These are phyloP conservation scores for Lepetodrilus schrolli DNA, from an alignment of 2,888 invertebrate genomes.

Conservation along the genomic window DNA sequence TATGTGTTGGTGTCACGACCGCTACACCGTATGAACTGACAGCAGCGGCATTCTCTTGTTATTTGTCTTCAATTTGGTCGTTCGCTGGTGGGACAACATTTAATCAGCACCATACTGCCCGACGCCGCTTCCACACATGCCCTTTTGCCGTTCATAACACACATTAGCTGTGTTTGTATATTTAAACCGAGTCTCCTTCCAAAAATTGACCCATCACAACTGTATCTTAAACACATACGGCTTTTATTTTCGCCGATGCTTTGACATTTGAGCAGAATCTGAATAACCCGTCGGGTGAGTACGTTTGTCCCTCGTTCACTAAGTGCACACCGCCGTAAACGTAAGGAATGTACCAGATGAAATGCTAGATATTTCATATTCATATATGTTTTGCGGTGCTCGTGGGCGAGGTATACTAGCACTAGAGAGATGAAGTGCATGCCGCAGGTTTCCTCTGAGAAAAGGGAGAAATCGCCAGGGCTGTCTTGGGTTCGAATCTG, in stretches of 20 bases:
- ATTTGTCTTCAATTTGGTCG: not conserved
- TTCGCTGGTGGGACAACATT: not conserved
- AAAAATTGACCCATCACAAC: slow-evolving; percentile 16
- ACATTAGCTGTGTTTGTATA: not conserved
- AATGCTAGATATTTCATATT: slow-evolving; percentile 16
- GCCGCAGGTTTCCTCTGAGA: not conserved
- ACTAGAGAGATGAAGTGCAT: not conserved
- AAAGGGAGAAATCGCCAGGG: not conserved
- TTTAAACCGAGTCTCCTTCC: slow-evolving; percentile 19
- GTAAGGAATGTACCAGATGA: not conserved
- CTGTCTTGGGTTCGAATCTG: not conserved
- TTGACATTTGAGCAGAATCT: slow-evolving; percentile 3
- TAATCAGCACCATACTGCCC: not conserved
- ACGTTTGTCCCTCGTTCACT: not conserved
- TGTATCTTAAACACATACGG: slow-evolving; percentile 21
- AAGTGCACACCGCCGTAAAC: not conserved
- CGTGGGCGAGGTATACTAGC: slow-evolving; percentile 12
- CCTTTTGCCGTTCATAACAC: slow-evolving; percentile 2
- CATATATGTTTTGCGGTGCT: slow-evolving; percentile 13
- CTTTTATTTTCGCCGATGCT: slow-evolving; percentile 10
- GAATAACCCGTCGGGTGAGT: not conserved
- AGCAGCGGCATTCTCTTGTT: not conserved
- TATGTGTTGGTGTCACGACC: not conserved
- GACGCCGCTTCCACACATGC: not conserved
- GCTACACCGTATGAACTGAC: not conserved